Evolutionary conservation across 23 tunicate species (phyloP).

Genomic region (Aplidium turbinatum): DNA sequence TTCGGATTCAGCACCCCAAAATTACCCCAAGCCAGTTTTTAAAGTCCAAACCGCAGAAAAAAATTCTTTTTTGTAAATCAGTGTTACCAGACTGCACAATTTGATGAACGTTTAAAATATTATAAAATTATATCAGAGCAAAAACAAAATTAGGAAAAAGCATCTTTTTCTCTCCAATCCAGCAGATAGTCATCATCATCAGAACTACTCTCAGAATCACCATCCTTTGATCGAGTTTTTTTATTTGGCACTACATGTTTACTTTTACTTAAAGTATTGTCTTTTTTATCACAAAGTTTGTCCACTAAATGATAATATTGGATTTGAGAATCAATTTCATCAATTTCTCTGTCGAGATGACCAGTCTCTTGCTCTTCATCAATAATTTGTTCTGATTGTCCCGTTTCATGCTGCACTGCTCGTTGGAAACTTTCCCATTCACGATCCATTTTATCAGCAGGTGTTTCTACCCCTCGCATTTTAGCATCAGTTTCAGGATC

Average conservation of each 20-base stretch:
- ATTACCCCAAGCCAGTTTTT: too few relatives aligned
- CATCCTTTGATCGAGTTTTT: slow-evolving; percentile 1
- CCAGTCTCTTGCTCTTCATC: slow-evolving; percentile 90
- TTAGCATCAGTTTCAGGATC: slow-evolving; percentile 85
- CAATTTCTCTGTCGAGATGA: slow-evolving; percentile 81
- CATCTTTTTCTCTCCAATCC: slow-evolving; percentile 91
- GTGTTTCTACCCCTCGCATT: slow-evolving; percentile 98
- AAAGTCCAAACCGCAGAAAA: too few relatives aligned
- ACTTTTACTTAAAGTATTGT: background rate
- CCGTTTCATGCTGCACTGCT: slow-evolving; percentile 75
- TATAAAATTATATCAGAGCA: background rate
- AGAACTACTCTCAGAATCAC: slow-evolving; percentile 28
- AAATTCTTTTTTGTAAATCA: background rate
- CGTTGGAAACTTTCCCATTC: slow-evolving; percentile 91
- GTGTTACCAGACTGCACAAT: background rate
- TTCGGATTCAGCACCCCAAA: too few relatives aligned
- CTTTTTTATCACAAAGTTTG: slow-evolving; percentile 55
- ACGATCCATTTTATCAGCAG: slow-evolving; percentile 90
- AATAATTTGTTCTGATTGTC: slow-evolving; percentile 82
- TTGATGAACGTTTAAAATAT: background rate
- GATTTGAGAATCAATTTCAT: slow-evolving; percentile 77
- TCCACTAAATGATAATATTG: slow-evolving; percentile 52
- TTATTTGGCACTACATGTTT: slow-evolving; percentile 11
- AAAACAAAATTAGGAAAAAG: slow-evolving; percentile 33
- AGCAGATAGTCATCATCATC: slow-evolving; percentile 66